These are phyloP conservation scores for Oreonectes daqikongensis DNA, from an alignment of 2,797 vertebrate genomes.

Conservation along the genomic window DNA sequence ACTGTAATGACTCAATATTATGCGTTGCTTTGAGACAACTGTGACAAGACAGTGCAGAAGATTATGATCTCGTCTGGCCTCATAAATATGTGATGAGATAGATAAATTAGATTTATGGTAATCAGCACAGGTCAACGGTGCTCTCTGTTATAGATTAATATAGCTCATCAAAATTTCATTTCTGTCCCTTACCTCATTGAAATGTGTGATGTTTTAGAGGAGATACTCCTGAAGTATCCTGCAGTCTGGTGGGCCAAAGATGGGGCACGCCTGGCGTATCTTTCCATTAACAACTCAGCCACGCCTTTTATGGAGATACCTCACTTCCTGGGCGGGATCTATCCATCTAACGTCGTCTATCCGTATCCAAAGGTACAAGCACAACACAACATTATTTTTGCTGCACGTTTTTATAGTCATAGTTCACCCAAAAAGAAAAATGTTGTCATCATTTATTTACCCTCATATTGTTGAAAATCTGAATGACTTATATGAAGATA, in stretches of 20 bases:
- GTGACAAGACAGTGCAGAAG: slow-evolving; percentile 7
- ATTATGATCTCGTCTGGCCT: slow-evolving; percentile 23
- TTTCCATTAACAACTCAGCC: slow-evolving; percentile 81
- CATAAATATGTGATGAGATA: slow-evolving; percentile 28
- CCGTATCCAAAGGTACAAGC: slow-evolving; percentile 81
- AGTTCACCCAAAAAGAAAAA: not conserved
- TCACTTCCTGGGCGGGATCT: slow-evolving; percentile 80
- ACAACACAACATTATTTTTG: not conserved
- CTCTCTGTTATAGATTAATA: not conserved
- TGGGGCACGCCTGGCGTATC: slow-evolving; percentile 80
- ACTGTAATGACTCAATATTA: slow-evolving; percentile 17
- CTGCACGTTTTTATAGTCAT: not conserved
- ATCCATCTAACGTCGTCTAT: slow-evolving; percentile 78
- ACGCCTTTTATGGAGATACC: slow-evolving; percentile 85
- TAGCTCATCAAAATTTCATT: slow-evolving; percentile 3
- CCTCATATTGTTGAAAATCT: not conserved
- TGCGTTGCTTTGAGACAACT: slow-evolving; percentile 20
- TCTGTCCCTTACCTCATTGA: not conserved
- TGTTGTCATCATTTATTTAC: not conserved
- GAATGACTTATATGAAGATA: not conserved
- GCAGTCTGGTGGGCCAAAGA: slow-evolving; percentile 85
- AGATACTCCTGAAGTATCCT: slow-evolving; percentile 74
- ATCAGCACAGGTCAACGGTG: not conserved
- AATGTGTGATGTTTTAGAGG: slow-evolving; percentile 70
- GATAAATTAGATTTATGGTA: slow-evolving; percentile 31